Conservation (phyloP, 2,113 vertebrate species). For the Brachirus orientalis region DNA sequence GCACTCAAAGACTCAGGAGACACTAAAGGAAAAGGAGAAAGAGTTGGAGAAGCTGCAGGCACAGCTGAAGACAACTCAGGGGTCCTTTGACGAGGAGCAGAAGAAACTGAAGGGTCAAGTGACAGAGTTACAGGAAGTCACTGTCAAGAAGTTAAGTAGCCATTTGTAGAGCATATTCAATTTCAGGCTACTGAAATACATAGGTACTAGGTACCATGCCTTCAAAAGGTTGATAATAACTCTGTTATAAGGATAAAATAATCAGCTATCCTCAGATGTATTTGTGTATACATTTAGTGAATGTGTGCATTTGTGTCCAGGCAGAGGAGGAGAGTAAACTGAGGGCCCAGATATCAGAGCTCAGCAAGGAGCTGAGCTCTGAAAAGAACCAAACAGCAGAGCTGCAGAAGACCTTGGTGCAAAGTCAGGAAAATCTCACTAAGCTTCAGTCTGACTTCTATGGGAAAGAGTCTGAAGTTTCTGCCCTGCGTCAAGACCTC, state of each 20-base stretch:
- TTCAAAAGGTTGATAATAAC: background rate
- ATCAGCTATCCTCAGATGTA: too few relatives aligned
- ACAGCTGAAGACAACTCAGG: slow-evolving; percentile 85
- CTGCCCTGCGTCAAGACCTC: slow-evolving; percentile 92
- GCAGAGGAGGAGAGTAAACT: slow-evolving; percentile 86
- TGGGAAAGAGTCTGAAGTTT: slow-evolving; percentile 94
- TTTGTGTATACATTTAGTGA: slow-evolving; percentile 13
- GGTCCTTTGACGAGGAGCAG: slow-evolving; percentile 84
- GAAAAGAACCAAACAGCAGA: slow-evolving; percentile 83
- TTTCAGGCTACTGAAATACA: background rate
- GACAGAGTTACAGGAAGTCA: slow-evolving; percentile 80
- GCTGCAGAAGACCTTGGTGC: slow-evolving; percentile 83
- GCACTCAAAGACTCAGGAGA: slow-evolving; percentile 80
- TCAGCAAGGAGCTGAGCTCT: slow-evolving; percentile 82
- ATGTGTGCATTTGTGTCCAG: slow-evolving; percentile 72
- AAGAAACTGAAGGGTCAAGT: slow-evolving; percentile 85
- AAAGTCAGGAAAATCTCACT: slow-evolving; percentile 80
- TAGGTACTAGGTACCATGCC: background rate
- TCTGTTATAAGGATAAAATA: too few relatives aligned
- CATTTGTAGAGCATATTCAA: background rate
- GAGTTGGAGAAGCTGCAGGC: slow-evolving; percentile 83
- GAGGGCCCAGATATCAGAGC: slow-evolving; percentile 80
- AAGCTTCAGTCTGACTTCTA: slow-evolving; percentile 92
- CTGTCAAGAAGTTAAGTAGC: slow-evolving; percentile 66
- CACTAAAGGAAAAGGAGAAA: slow-evolving; percentile 87